Conservation (phyloP, 2,888 invertebrate species). For the Zonitis immaculata region DNA sequence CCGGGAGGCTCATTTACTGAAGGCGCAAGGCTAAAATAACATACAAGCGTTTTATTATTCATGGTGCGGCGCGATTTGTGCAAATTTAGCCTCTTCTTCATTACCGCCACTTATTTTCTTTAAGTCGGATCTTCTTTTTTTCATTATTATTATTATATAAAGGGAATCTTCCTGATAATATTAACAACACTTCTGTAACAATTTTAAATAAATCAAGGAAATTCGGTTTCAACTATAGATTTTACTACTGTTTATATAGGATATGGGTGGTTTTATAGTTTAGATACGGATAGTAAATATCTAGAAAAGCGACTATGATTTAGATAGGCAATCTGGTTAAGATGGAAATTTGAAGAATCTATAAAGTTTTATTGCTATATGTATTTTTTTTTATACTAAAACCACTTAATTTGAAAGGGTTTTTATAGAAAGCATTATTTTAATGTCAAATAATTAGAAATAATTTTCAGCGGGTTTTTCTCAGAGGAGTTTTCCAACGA, state of each 20-base stretch:
- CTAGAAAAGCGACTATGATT: background rate
- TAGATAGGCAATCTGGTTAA: slow-evolving; percentile 1
- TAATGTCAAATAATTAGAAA: too few species aligned
- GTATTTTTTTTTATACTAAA: background rate
- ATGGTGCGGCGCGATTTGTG: background rate
- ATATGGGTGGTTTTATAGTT: background rate
- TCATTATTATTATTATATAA: background rate
- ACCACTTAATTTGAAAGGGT: background rate
- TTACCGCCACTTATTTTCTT: background rate
- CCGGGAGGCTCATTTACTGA: slow-evolving; percentile 14
- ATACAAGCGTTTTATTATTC: slow-evolving; percentile 5
- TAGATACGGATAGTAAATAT: slow-evolving; percentile 1
- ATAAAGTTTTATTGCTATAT: slow-evolving; percentile 1
- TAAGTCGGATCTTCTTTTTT: background rate
- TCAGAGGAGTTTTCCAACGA: background rate
- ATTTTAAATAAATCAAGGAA: background rate
- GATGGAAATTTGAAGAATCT: background rate
- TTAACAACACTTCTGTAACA: background rate
- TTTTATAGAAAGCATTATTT: background rate
- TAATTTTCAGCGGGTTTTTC: too few species aligned
- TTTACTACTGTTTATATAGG: slow-evolving; percentile 1
- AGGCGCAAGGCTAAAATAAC: slow-evolving; percentile 9
- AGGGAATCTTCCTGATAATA: background rate
- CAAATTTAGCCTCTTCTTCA: background rate
- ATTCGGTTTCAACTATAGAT: background rate